Evolutionary conservation across 2,797 vertebrate genomes (phyloP).

Genomic region (Vultur gryphus): DNA sequence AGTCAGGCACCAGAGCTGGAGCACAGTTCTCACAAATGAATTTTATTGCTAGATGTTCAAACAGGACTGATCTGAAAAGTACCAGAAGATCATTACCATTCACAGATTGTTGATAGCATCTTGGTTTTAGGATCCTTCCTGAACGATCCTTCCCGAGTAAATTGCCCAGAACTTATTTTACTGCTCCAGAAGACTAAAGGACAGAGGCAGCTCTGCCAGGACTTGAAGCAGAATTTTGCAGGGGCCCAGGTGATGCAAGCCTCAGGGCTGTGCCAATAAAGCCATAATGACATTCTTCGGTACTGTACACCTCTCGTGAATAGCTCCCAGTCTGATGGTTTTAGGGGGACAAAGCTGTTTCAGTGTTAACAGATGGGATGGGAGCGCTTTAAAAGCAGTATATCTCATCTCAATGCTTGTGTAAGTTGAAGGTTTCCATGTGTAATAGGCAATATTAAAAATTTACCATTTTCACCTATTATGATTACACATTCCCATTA

Average conservation of each 20-base stretch:
- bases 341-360: not conserved
- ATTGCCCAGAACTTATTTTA: not conserved
- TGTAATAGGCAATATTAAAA: not conserved
- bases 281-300: not conserved
- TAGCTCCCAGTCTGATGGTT: not conserved
- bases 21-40: not conserved
- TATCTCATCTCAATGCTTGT: not conserved
- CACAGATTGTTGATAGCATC: not conserved
- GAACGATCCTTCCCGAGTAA: not conserved
- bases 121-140: not conserved
- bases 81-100: not conserved
- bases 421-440: not conserved
- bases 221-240: not conserved
- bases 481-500: not conserved
- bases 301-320: not conserved
- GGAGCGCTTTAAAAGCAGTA: not conserved
- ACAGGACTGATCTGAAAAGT: not conserved
- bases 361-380: not conserved
- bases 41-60: not conserved
- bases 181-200: not conserved
- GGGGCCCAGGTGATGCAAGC: not conserved
- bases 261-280: not conserved
- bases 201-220: not conserved
- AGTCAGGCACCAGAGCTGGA: not conserved
- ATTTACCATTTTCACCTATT: not conserved